phyloP scores from a whole-genome alignment of 2,113 vertebrate genomes.

The Macroglossus sobrinus region DNA sequence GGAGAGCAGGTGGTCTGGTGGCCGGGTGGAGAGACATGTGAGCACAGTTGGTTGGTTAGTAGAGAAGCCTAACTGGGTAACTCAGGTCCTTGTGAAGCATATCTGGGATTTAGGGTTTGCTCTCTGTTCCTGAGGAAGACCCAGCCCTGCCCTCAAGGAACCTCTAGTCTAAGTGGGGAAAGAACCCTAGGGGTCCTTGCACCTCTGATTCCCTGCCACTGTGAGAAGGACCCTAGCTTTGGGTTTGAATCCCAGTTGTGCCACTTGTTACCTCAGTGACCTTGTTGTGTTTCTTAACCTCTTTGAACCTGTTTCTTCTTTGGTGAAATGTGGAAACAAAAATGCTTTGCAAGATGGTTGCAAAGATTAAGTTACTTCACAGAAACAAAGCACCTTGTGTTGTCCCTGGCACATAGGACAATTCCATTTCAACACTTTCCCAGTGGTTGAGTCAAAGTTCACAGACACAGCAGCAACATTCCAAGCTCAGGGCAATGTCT shows the following conservation, averaged over 20 bases:
- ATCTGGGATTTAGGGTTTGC: background rate
- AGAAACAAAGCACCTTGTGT: background rate
- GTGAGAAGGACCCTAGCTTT: background rate
- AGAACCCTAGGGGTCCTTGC: background rate
- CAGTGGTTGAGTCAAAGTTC: background rate
- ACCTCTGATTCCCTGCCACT: background rate
- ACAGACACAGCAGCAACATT: rapidly evolving
- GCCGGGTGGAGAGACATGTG: background rate
- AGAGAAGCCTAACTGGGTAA: background rate
- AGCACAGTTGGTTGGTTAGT: background rate
- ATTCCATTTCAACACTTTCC: background rate
- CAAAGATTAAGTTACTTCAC: background rate
- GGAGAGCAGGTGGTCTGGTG: background rate
- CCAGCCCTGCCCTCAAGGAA: background rate
- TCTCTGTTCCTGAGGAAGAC: background rate
- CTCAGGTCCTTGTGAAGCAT: background rate
- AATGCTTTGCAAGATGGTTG: background rate
- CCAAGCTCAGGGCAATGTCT: background rate
- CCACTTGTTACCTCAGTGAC: background rate
- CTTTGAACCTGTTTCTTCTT: background rate
- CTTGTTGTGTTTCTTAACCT: background rate
- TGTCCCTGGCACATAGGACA: rapidly evolving
- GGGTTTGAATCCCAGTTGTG: background rate
- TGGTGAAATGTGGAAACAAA: background rate
- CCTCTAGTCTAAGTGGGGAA: background rate